Conservation (phyloP, 2,797 vertebrate genomes). For the Coregonus suidteri region DNA sequence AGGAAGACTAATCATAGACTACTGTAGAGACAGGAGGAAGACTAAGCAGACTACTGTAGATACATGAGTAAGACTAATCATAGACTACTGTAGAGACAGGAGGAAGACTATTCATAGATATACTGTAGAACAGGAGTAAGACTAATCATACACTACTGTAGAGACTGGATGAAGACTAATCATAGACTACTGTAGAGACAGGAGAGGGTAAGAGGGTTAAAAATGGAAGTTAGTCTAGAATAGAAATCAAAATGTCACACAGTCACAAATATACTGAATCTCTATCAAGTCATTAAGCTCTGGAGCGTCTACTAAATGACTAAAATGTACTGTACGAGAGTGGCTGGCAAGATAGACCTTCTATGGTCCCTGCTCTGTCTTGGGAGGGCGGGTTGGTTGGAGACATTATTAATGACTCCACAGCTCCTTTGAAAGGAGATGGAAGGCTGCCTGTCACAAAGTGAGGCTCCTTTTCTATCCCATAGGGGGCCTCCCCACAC, state of each 20-base stretch:
- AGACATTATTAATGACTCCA: background rate
- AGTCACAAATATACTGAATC: background rate
- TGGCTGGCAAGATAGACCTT: background rate
- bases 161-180: too few relatives aligned
- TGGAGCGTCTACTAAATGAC: background rate
- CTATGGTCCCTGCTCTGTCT: background rate
- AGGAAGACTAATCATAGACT: too few relatives aligned
- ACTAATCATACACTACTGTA: too few relatives aligned
- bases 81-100: background rate
- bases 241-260: background rate
- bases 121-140: too few relatives aligned
- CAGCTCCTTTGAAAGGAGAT: background rate
- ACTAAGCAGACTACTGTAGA: too few relatives aligned
- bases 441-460: background rate
- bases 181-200: background rate
- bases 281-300: background rate
- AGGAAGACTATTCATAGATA: background rate
- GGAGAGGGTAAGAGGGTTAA: background rate
- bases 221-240: background rate
- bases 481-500: background rate
- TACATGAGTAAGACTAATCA: too few relatives aligned
- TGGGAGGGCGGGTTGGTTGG: background rate
- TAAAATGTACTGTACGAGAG: background rate
- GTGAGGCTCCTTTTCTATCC: background rate
- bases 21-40: too few relatives aligned